These are phyloP conservation scores for Diarsia mendica DNA, from an alignment of 2,888 invertebrate species.

Conservation along the genomic window DNA sequence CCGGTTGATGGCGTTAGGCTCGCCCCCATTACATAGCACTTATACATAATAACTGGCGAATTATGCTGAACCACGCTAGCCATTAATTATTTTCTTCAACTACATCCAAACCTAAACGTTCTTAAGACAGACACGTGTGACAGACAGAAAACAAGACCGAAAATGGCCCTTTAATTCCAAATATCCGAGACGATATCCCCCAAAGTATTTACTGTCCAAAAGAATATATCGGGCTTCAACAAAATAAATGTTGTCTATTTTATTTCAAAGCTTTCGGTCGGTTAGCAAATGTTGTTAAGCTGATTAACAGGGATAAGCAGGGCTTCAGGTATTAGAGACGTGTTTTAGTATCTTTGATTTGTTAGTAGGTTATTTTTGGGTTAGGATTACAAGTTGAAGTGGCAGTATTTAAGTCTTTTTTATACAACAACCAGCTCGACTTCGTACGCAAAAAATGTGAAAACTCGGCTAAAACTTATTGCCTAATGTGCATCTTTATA, in stretches of 20 bases:
- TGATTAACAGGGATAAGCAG: constrained; percentile 36
- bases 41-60: too few species aligned
- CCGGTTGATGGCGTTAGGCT: too few species aligned
- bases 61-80: too few species aligned
- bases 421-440: neutral
- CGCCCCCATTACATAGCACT: too few species aligned
- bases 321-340: constrained; percentile 36
- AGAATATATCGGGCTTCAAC: constrained; percentile 23
- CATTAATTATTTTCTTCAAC: neutral
- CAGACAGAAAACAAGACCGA: neutral
- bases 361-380: constrained; percentile 36
- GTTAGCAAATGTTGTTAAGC: constrained; percentile 30
- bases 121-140: neutral
- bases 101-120: neutral
- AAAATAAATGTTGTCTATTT: constrained; percentile 45
- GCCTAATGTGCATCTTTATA: too few species aligned
- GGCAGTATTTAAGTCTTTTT: neutral
- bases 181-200: constrained; percentile 11
- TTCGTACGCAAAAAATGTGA: too few species aligned
- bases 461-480: too few species aligned
- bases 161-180: constrained; percentile 2
- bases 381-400: constrained; percentile 23
- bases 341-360: constrained; percentile 36
- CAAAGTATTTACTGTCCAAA: constrained; percentile 2
- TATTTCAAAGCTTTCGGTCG: constrained; percentile 23